A percentile compares a stretch with the other conserved stretches of the same genome.
Evolutionary conservation across 2,888 invertebrate species (phyloP).

Genomic region (Eurytoma adleriae): DNA sequence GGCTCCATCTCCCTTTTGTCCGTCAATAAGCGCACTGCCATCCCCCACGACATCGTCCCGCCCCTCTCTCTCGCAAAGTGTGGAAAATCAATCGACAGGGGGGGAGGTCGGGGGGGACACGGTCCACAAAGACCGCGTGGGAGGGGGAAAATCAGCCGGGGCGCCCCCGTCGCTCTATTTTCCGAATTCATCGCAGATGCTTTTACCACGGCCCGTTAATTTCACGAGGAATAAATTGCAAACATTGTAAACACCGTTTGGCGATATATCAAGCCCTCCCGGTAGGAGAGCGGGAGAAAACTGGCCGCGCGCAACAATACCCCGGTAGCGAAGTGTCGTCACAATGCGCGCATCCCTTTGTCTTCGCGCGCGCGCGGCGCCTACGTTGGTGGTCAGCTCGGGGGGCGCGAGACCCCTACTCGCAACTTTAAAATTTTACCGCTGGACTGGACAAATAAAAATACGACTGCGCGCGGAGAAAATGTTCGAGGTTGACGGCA

Average conservation of each 20-base stretch:
- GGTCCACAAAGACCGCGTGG: too few relatives aligned
- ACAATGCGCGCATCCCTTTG: constrained; percentile 63
- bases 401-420: not conserved
- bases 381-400: not conserved
- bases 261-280: constrained; percentile 43
- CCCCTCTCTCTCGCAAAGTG: constrained; percentile 18
- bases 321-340: constrained; percentile 67
- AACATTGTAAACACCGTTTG: constrained; percentile 51
- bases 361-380: constrained; percentile 56
- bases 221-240: constrained; percentile 52
- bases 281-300: constrained; percentile 27
- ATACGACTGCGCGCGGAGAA: constrained; percentile 62
- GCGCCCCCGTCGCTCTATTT: constrained; percentile 27
- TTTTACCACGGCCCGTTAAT: constrained; percentile 46
- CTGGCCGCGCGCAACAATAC: constrained; percentile 41
- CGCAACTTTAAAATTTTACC: not conserved
- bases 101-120: not conserved
- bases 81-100: constrained; percentile 50
- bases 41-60: not conserved
- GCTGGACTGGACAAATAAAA: constrained; percentile 67
- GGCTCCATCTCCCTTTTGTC: not conserved
- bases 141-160: too few relatives aligned
- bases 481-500: too few relatives aligned
- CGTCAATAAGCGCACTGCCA: not conserved
- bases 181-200: constrained; percentile 52